Base-by-base conservation (phyloP, 2,797 vertebrate genomes). In the Gobionotothen gibberifrons region DNA sequence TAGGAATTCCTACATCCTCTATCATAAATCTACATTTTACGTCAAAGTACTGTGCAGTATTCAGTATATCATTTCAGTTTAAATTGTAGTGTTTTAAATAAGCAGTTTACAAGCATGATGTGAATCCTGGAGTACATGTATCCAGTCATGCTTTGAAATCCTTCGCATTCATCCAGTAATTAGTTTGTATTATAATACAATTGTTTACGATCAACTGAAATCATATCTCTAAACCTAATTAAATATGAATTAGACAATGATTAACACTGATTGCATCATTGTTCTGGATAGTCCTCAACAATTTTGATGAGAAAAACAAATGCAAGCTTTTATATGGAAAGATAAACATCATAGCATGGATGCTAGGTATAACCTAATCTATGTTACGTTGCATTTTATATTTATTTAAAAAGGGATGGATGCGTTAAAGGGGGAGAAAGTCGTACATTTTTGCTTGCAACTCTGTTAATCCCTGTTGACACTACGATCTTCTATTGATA, bases 241-340 rank as follows among this genome's bases (percentile, higher is more conserved):
- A 29, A 11, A 42, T 19, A 59, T 32, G 3, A 32, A 56, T 49
- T 46, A 29, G 16, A 51, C 6, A 19, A 16, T 21, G 13, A 61
- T 67, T 65, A 59, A 48, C 29, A 43, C 32, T 44, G 36, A 54
- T 48, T 55, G 61, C 43, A 32, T 53, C 9, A 12, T 32, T 64
- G 17, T 58, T 29, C 21, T 32, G 52, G 2, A 32, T 22, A 5
- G 19, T 51, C 46, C 15, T 15, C 3, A 0, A 2, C 22, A 36
- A 43, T 36, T 1, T 26, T 58, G 10, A 59, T 19, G 12, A 52
- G 60, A 26, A 21, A 49, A 49, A 32, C 48, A 59, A 59, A 78
- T 56, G 8, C 29, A 29, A 59, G 47, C 48, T 32, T 69, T 32
- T 46, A 13, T 16, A 10, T n/a, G 13, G 19, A 57, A 17, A 52